These are phyloP conservation scores for Eupsilia transversa DNA, from an alignment of 2,888 invertebrate genomes.

Conservation along the genomic window DNA sequence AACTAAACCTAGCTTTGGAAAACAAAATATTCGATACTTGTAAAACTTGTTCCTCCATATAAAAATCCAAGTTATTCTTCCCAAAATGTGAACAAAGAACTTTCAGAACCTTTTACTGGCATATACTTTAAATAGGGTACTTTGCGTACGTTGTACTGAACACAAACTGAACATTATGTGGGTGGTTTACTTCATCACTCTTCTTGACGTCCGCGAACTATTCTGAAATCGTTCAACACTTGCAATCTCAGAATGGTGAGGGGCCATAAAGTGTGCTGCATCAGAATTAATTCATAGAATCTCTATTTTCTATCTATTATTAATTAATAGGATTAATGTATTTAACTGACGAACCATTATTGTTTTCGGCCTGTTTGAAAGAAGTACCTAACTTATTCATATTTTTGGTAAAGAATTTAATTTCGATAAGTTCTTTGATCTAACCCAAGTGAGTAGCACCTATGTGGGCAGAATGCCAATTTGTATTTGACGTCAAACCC, in stretches of 20 bases:
- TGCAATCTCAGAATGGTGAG: constrained; percentile 48
- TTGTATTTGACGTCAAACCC: neutral
- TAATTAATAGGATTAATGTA: neutral
- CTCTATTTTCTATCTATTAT: no score
- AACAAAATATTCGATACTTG: neutral
- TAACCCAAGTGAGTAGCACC: no score
- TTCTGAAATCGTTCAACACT: constrained; percentile 69
- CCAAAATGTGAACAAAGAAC: constrained; percentile 20
- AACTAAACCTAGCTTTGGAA: neutral
- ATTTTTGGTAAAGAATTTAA: constrained; percentile 5
- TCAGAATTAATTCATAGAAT: neutral
- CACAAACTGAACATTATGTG: constrained; percentile 59
- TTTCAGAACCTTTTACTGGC: constrained; percentile 7
- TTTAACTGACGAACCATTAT: neutral
- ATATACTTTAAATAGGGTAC: constrained; percentile 15
- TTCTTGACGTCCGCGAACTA: constrained; percentile 70
- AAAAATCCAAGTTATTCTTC: neutral
- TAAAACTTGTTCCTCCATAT: neutral
- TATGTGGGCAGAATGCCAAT: neutral
- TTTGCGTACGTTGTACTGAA: constrained; percentile 32
- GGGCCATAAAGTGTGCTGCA: constrained; percentile 28
- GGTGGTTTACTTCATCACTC: constrained; percentile 70
- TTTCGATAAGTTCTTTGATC: constrained; percentile 2
- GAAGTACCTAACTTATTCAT: neutral
- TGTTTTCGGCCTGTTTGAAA: no score